These are phyloP conservation scores for Heterodera filipjevi DNA, from an alignment of 2,888 invertebrate genomes.

Conservation along the genomic window DNA sequence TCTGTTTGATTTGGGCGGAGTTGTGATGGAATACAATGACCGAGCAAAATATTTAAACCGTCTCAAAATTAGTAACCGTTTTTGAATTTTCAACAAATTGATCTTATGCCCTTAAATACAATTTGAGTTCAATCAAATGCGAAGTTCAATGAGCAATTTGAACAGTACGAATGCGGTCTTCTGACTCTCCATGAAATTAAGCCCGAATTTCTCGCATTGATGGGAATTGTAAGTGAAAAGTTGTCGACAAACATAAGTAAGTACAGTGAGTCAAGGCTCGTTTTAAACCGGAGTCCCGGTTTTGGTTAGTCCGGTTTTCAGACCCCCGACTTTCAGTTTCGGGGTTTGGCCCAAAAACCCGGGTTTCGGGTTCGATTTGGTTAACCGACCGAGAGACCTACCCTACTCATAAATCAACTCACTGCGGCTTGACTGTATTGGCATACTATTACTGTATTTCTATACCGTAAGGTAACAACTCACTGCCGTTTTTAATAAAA, in stretches of 20 bases:
- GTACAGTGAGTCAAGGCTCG: background rate
- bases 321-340: no score
- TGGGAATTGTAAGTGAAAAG: conserved; percentile 11
- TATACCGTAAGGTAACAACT: no score
- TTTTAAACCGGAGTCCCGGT: background rate
- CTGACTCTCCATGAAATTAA: background rate
- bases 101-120: background rate
- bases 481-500: no score
- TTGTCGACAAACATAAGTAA: background rate
- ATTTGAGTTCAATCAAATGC: conserved; percentile 7
- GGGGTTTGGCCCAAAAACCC: no score
- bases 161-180: conserved; percentile 18
- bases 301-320: no score
- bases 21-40: conserved; percentile 27
- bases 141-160: background rate
- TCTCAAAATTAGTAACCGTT: conserved; percentile 8
- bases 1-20: conserved; percentile 37
- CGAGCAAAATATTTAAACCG: background rate
- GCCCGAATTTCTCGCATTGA: background rate
- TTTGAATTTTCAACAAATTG: background rate
- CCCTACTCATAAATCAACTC: no score
- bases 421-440: no score
- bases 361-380: no score
- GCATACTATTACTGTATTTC: no score
- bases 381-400: no score